Conservation (phyloP, 2,888 invertebrate species). For the Aspidapion aeneum region DNA sequence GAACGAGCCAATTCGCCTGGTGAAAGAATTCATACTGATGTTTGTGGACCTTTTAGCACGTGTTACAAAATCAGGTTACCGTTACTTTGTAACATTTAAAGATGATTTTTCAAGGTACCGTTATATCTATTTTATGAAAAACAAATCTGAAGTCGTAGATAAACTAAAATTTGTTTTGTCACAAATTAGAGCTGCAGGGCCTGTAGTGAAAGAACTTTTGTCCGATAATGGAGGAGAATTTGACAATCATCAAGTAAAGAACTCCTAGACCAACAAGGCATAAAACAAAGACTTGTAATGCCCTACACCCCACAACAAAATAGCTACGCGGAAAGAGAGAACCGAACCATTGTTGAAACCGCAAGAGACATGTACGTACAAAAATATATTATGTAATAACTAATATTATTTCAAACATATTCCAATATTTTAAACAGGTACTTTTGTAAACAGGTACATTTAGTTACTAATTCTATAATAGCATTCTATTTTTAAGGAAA, state of each 20-base stretch:
- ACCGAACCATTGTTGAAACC: background rate
- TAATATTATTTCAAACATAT: too few relatives aligned
- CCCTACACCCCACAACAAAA: background rate
- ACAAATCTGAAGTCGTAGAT: background rate
- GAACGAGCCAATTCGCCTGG: background rate
- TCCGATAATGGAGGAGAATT: background rate
- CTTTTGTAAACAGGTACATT: too few relatives aligned
- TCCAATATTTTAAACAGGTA: too few relatives aligned
- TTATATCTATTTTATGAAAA: background rate
- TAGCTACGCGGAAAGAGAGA: background rate
- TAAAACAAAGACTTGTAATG: background rate
- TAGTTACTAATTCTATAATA: too few relatives aligned
- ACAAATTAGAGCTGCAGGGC: background rate
- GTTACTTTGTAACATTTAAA: background rate
- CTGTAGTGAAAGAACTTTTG: background rate
- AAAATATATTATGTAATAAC: too few relatives aligned
- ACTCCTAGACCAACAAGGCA: background rate
- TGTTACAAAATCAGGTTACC: background rate
- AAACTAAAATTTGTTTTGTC: background rate
- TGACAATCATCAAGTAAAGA: background rate
- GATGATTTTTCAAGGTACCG: background rate
- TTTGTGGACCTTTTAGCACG: background rate
- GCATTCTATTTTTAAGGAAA: too few relatives aligned
- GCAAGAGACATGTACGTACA: too few relatives aligned
- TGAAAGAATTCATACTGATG: background rate